Evolutionary conservation across 1,140 invertebrate species (phyloP).

Genomic region (Cyclina sinensis): DNA sequence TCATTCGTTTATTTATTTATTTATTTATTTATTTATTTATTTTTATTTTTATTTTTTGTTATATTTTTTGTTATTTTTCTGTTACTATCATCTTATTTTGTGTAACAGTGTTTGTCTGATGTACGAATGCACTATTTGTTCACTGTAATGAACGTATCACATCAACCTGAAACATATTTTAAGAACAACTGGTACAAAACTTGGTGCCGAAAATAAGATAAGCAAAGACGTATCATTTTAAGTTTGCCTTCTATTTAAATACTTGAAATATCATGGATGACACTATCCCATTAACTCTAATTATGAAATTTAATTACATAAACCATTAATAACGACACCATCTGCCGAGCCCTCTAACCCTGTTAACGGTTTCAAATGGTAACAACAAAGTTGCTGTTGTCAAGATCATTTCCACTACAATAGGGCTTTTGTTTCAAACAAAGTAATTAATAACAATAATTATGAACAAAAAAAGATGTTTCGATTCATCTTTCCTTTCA

Average conservation of each 20-base stretch:
- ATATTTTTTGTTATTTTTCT: too few species aligned
- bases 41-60: too few species aligned
- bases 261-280: conserved; percentile 6
- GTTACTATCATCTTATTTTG: too few species aligned
- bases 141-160: too few species aligned
- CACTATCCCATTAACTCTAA: conserved; percentile 22
- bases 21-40: too few species aligned
- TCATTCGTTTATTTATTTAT: neutral
- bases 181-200: too few species aligned
- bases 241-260: conserved; percentile 17
- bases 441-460: conserved; percentile 17
- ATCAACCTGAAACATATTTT: too few species aligned
- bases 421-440: conserved; percentile 4
- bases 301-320: conserved; percentile 49
- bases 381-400: conserved; percentile 15
- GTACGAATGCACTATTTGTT: too few species aligned
- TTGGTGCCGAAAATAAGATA: too few species aligned
- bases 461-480: neutral
- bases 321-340: neutral
- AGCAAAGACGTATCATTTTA: too few species aligned
- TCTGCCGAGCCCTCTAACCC: neutral
- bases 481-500: neutral
- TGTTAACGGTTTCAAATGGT: neutral
- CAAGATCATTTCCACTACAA: conserved; percentile 9
- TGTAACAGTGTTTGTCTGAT: too few species aligned